Evolutionary conservation across 2,797 vertebrate species (phyloP).

Genomic region (Lophius americanus): DNA sequence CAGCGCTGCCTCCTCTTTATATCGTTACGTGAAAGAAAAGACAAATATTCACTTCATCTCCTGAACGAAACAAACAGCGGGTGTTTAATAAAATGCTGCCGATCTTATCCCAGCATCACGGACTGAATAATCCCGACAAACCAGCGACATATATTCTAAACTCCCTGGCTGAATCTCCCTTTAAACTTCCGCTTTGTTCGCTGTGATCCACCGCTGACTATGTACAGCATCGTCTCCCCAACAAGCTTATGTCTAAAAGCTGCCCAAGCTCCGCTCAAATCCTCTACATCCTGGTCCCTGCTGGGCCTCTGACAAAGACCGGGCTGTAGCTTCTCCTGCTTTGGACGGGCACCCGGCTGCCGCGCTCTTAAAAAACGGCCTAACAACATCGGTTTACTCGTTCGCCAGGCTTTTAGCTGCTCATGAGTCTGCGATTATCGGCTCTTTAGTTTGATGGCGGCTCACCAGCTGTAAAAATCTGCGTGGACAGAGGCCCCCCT

Average conservation of each 20-base stretch:
- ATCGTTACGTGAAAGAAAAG: too few relatives aligned
- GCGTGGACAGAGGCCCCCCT: conserved; percentile 68
- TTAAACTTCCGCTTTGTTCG: conserved; percentile 47
- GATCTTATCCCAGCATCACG: conserved; percentile 39
- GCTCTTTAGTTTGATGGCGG: conserved; percentile 73
- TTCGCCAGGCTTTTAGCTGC: conserved; percentile 71
- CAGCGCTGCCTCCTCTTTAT: too few relatives aligned
- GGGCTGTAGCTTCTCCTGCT: conserved; percentile 60
- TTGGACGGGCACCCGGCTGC: conserved; percentile 54
- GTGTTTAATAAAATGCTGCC: conserved; percentile 8
- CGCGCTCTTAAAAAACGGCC: conserved; percentile 56
- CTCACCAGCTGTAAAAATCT: conserved; percentile 79
- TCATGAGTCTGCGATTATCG: conserved; percentile 76
- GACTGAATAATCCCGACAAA: conserved; percentile 42
- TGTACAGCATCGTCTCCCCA: conserved; percentile 50
- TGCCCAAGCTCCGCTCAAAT: conserved; percentile 72
- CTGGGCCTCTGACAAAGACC: conserved; percentile 72
- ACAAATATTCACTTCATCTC: background rate
- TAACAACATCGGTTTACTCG: conserved; percentile 70
- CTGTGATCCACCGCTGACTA: conserved; percentile 60
- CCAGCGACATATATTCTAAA: conserved; percentile 23
- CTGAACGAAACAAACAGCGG: conserved; percentile 12
- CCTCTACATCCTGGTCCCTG: conserved; percentile 73
- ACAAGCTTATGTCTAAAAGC: conserved; percentile 79
- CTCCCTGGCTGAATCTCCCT: conserved; percentile 25